A percentile compares a stretch with the other conserved stretches of the same genome.
These are phyloP conservation scores for Strix uralensis DNA, from an alignment of 2,113 vertebrate genomes.

Conservation along the genomic window DNA sequence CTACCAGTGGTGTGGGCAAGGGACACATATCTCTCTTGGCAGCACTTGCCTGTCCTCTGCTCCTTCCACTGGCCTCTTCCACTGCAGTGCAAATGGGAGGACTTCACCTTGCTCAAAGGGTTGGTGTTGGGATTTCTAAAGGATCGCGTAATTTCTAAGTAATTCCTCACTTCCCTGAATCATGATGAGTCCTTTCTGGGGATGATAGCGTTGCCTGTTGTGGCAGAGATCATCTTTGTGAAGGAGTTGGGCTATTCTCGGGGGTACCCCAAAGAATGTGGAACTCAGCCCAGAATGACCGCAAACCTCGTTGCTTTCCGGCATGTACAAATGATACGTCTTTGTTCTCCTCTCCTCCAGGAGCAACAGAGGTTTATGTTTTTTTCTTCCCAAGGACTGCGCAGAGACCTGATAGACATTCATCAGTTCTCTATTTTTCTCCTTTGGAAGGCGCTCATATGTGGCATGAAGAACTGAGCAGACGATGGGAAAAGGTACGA, in stretches of 20 bases:
- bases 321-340: accelerated
- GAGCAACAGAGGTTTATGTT: background rate
- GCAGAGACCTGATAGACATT: background rate
- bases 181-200: background rate
- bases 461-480: background rate
- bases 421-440: background rate
- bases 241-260: background rate
- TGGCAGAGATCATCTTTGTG: background rate
- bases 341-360: background rate
- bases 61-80: background rate
- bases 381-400: background rate
- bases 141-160: accelerated
- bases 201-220: background rate
- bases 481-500: background rate
- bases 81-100: background rate
- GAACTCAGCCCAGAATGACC: background rate
- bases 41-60: background rate
- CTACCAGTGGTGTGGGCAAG: accelerated
- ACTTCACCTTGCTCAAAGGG: background rate
- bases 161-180: background rate
- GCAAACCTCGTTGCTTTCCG: background rate
- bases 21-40: accelerated
- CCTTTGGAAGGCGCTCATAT: background rate
- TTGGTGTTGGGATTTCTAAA: background rate
- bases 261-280: background rate